Percentiles rank a stretch among this genome's conserved stretches.
Evolutionary conservation across 2,797 vertebrate species (phyloP).

Genomic region (Sebastes matsubarae): DNA sequence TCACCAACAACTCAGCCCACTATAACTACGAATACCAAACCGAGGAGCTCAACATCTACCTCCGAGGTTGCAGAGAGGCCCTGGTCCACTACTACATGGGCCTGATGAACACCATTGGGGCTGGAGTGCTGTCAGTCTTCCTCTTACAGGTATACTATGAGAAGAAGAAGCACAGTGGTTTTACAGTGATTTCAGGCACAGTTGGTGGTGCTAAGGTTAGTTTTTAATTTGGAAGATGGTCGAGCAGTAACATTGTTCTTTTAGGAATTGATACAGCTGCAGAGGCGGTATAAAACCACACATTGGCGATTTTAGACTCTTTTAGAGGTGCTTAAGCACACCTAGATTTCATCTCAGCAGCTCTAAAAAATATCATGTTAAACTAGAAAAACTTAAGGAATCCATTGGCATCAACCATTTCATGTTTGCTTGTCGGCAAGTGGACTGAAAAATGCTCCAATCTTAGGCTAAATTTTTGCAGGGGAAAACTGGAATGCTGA

Average conservation of each 20-base stretch:
- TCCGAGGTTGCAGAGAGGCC: constrained; percentile 84
- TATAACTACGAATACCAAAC: constrained; percentile 86
- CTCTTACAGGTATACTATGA: constrained; percentile 79
- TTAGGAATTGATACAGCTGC: neutral
- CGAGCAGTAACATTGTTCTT: neutral
- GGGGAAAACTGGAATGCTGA: too few species aligned
- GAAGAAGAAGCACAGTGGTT: neutral
- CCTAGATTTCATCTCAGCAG: too few species aligned
- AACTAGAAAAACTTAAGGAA: too few species aligned
- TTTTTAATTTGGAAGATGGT: neutral
- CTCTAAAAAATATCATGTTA: too few species aligned
- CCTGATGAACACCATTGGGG: constrained; percentile 85
- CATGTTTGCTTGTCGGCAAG: too few species aligned
- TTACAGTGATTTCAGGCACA: neutral
- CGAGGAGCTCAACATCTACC: constrained; percentile 87
- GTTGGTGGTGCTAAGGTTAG: neutral
- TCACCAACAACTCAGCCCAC: constrained; percentile 88
- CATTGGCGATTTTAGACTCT: too few species aligned
- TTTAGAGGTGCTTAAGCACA: too few species aligned
- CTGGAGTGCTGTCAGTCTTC: constrained; percentile 81
- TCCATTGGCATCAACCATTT: too few species aligned
- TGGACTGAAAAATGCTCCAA: too few species aligned
- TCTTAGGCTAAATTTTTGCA: too few species aligned
- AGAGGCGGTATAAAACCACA: neutral
- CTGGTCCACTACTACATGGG: constrained; percentile 84